Evolutionary conservation across 2,113 vertebrate genomes (phyloP).

Genomic region (mouse (Mus musculus)): GRCm39 chr12:31358501-31359000

Average conservation of each 20-base stretch:
- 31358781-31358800: neutral
- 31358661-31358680: neutral
- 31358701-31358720: fast-evolving
- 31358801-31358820: neutral
- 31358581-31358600: neutral
- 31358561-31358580: fast-evolving
- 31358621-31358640: neutral
- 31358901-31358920: neutral
- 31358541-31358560: neutral
- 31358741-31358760: neutral
- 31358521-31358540: neutral
- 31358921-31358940: neutral
- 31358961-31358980: constrained; percentile 17
- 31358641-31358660: neutral
- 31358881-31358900: neutral
- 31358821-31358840: neutral
- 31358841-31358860: neutral
- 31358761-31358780: neutral
- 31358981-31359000: neutral
- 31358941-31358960: constrained; percentile 18
- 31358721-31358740: neutral
- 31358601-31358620: neutral
- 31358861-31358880: neutral
- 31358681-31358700: fast-evolving
- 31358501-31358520: neutral